Base-by-base conservation (phyloP, 2,888 invertebrate species). In the Cyclophora punctaria region DNA sequence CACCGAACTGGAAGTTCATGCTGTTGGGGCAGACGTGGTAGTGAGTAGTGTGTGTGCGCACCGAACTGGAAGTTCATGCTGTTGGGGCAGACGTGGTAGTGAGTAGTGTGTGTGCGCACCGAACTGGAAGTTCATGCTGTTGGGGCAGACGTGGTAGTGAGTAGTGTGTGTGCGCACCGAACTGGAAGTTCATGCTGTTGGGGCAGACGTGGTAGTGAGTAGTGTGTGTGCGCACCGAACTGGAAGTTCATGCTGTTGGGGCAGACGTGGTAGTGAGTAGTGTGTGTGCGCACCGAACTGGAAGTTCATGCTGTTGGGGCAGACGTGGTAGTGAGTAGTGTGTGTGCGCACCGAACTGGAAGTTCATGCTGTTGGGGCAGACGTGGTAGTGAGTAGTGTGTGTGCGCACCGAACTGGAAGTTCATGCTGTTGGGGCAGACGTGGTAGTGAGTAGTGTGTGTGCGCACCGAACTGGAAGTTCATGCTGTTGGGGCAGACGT, bases 171-270 rank as follows among this genome's bases (percentile, higher is more conserved):
- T n/a, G n/a, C 80, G 75, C 44, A 96, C 96, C 96, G 78, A 97
- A 97, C 75, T 97, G 97, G 75, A 96, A 97, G 81, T 97, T 97
- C 69, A 94, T 93, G 69, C 93, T 93, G 78, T 94, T 96, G 0
- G 97, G 97, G 65, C 97, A 97, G 44, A 97, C 92, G 69, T 97
- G 97, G 79, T 97, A 97, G 76, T n/a, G n/a, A n/a, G n/a, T n/a
- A n/a, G n/a, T n/a, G n/a, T n/a, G n/a, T n/a, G n/a, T n/a, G n/a
- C 80, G 75, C 44, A 96, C 96, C 96, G 78, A 97, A 97, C 75
- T 97, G 97, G 75, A 96, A 97, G 81, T 97, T 97, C 69, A 94
- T 93, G 69, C 93, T 93, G 78, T 94, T 96, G 0, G 97, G 97
- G 65, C 97, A 97, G 44, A 97, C 92, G 69, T 97, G 97, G 79